Evolutionary conservation across 2,888 invertebrate genomes (phyloP), one percentile per base, ranked within the genome.

Genomic region (Pristionchus mayeri): DNA sequence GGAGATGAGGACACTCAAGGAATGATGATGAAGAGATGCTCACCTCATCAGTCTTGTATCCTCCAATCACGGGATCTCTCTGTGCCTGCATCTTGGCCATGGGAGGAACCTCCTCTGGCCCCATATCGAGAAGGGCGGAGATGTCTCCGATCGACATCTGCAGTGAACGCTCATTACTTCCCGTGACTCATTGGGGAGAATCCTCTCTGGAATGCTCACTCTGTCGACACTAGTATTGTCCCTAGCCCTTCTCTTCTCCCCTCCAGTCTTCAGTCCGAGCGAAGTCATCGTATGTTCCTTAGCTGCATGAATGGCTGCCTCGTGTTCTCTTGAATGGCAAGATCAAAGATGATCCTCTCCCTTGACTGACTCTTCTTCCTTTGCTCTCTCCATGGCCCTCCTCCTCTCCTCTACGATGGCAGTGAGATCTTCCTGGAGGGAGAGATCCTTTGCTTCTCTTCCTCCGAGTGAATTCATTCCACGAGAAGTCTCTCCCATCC

Each of bases 41-140:
- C 48, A 87, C 89, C 93, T 98, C 98, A 91, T 97, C 96, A 85
- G 97, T 97, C 94, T 98, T 97, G 93, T 96, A 97, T 6, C 97
- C 98, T 44, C 89, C 89, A 60, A 86, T 63, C 54, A 84, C 76
- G 52, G 71, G 78, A 24, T 57, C 71, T 30, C 85, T 82, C 50
- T 80, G 86, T 37, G 78, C 48, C 54, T 78, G 84, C 48, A 82
- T 83, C 30, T 52, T 81, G 0, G 60, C 63, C 81, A 75, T 81
- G 13, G 67, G 37, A 1, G 75, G 78, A 37, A 44, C 24, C 27
- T 84, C 84, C 37, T 84, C 84, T 18, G 48, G 18, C 21, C 30
- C 44, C 63, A 82, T 44, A n/a, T 71, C 71, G 24, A 71, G 71
- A n/a, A 71, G 60, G 24, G 57, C 1, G 0, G 80, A 27, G 37